Percentiles rank a stretch among this genome's conserved stretches.
Conservation (phyloP, 2,888 invertebrate species). For the Dorcus hopei region DNA sequence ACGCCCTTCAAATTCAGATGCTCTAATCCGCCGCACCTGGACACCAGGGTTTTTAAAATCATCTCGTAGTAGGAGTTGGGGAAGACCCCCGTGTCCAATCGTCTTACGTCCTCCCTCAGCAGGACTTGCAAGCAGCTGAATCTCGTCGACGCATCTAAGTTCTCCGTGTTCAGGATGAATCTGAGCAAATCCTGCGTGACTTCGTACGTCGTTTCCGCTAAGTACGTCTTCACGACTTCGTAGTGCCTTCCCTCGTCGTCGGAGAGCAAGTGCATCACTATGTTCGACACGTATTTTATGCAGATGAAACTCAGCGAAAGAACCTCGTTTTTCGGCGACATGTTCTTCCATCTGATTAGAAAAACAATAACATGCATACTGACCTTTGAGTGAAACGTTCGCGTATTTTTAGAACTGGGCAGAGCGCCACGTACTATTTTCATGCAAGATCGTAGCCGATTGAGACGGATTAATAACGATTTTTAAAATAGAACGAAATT, state of each 20-base stretch:
- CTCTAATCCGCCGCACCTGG: constrained; percentile 62
- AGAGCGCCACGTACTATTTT: constrained; percentile 4
- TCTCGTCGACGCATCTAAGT: constrained; percentile 65
- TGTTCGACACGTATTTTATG: constrained; percentile 59
- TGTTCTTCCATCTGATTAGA: constrained; percentile 32
- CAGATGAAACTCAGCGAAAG: constrained; percentile 59
- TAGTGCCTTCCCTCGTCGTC: constrained; percentile 54
- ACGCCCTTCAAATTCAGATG: constrained; percentile 67
- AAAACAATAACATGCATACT: constrained; percentile 15
- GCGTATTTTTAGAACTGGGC: constrained; percentile 6
- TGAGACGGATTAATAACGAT: no score
- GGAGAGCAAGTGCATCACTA: constrained; percentile 61
- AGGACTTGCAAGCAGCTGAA: constrained; percentile 64
- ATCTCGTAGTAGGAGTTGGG: constrained; percentile 69
- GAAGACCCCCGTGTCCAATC: constrained; percentile 65
- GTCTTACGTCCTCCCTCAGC: constrained; percentile 63
- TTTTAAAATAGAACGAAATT: no score
- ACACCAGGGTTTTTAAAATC: constrained; percentile 63
- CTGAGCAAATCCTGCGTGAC: constrained; percentile 67
- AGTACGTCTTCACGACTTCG: constrained; percentile 50
- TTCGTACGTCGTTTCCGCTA: constrained; percentile 57
- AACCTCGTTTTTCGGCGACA: constrained; percentile 65
- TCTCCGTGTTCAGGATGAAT: constrained; percentile 62
- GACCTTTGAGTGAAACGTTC: constrained; percentile 6
- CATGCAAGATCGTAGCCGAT: no score